Percentiles rank a stretch among this genome's conserved stretches.
phyloP scores from a whole-genome alignment of 2,113 vertebrate species.

The Hemichromis elongatus region DNA sequence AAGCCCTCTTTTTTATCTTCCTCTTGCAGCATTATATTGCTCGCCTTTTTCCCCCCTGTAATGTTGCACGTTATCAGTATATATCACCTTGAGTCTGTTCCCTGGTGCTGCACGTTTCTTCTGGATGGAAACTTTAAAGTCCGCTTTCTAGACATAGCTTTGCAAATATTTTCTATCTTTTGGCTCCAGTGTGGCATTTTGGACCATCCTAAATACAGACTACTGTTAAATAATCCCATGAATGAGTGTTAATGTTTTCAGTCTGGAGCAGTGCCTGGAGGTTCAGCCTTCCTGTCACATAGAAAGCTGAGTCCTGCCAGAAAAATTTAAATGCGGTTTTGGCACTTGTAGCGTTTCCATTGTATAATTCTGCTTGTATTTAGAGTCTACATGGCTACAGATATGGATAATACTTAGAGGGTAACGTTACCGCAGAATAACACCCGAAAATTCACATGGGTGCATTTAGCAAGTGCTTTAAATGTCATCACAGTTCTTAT shows the following conservation, averaged over 20 bases:
- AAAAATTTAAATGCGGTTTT: conserved; percentile 29
- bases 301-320: neutral
- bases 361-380: conserved; percentile 25
- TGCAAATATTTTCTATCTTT: conserved; percentile 35
- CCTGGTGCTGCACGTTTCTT: neutral
- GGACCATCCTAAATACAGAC: conserved; percentile 20
- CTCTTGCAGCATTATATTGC: neutral
- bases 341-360: conserved; percentile 47
- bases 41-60: rapidly evolving
- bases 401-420: conserved; percentile 31
- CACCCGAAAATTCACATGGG: conserved; percentile 46
- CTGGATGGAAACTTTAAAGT: neutral
- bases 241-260: conserved; percentile 39
- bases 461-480: conserved; percentile 43
- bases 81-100: neutral
- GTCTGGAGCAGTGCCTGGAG: conserved; percentile 1
- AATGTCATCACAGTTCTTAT: conserved; percentile 48
- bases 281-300: neutral
- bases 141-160: conserved; percentile 1
- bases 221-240: conserved; percentile 31
- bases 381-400: conserved; percentile 13
- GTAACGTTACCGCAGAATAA: conserved; percentile 55
- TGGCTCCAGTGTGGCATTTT: conserved; percentile 2
- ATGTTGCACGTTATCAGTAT: neutral
- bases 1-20: neutral